Conservation (phyloP, 2,888 invertebrate species). For the Pegoplata infirma region DNA sequence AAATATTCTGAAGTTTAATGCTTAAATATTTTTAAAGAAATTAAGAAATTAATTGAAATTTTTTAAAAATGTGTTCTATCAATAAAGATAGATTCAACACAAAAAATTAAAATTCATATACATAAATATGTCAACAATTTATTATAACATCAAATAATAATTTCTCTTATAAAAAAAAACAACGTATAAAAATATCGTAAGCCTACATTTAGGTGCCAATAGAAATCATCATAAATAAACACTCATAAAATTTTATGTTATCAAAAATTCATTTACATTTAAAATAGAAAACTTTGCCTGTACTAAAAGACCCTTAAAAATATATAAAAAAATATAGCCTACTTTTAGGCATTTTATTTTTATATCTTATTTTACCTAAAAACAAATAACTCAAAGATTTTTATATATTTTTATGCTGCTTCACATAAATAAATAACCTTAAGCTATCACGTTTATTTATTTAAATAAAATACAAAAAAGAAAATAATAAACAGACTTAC, state of each 20-base stretch:
- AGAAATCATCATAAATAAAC: background rate
- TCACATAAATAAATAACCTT: background rate
- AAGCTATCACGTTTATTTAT: background rate
- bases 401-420: background rate
- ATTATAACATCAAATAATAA: too few species aligned
- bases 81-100: too few species aligned
- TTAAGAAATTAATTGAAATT: too few species aligned
- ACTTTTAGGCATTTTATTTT: background rate
- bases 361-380: background rate
- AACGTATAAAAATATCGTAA: too few species aligned
- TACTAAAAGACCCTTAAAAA: background rate
- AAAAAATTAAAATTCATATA: too few species aligned
- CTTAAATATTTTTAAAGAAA: too few species aligned
- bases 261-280: background rate
- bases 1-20: too few species aligned
- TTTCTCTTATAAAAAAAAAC: too few species aligned
- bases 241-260: background rate
- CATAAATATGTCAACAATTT: too few species aligned
- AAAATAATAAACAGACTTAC: background rate
- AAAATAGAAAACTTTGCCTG: background rate
- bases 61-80: too few species aligned
- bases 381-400: background rate
- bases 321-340: slow-evolving; percentile 1
- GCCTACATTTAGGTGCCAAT: background rate
- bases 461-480: background rate